phyloP scores from a whole-genome alignment of 1,140 invertebrate genomes.

The Proctacanthus coquilletti region DNA sequence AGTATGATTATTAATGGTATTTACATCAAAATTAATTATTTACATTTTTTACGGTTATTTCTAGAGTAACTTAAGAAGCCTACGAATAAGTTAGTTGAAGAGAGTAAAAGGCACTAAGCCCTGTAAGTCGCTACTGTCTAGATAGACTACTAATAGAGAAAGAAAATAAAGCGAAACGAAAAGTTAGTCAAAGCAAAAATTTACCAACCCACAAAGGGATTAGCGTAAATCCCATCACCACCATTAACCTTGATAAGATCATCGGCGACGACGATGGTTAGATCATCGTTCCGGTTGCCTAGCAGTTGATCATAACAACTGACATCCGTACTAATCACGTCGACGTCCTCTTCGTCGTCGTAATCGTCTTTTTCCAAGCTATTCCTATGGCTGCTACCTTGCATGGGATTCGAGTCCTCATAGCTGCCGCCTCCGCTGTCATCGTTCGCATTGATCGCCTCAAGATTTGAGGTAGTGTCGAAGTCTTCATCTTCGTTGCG shows the following conservation, averaged over 20 bases:
- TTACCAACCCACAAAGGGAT: constrained; percentile 31
- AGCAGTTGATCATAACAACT: constrained; percentile 26
- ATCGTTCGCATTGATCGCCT: constrained; percentile 19
- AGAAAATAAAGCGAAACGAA: not conserved
- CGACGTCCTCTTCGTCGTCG: constrained; percentile 20
- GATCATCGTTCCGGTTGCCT: constrained; percentile 26
- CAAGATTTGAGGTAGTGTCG: constrained; percentile 28
- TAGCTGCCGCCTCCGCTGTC: constrained; percentile 28
- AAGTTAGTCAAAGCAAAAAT: constrained; percentile 23
- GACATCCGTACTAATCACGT: constrained; percentile 28
- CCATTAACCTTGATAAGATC: constrained; percentile 12
- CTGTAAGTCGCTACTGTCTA: no score
- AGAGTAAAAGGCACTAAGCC: no score
- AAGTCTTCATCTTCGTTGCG: constrained; percentile 37
- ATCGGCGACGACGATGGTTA: constrained; percentile 24
- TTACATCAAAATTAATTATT: not conserved
- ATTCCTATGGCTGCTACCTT: constrained; percentile 19
- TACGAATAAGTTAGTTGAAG: not conserved
- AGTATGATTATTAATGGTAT: no score
- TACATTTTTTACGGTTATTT: not conserved
- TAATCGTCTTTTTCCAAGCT: constrained; percentile 28
- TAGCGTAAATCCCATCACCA: constrained; percentile 25
- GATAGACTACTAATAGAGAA: constrained; percentile 2
- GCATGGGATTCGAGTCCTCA: constrained; percentile 25
- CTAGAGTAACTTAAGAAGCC: not conserved